Base-by-base conservation (phyloP, 2,888 invertebrate species). In the Drosophila greeni region DNA sequence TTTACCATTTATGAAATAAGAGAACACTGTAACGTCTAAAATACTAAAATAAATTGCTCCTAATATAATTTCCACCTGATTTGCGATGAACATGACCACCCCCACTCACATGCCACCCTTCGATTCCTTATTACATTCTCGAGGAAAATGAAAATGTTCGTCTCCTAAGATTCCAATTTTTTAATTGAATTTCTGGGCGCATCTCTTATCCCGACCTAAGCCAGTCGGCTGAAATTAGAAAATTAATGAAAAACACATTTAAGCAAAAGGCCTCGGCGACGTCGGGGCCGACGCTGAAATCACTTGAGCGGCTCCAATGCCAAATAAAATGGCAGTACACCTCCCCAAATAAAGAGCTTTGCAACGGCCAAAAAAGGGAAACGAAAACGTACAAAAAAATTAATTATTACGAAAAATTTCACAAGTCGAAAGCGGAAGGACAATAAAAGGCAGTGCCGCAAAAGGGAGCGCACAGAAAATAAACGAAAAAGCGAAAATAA, bases 331-430 rank as follows among this genome's bases (percentile, higher is more conserved):
- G 47, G 34, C 39, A 53, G 39, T 14, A 36, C 34, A n/a, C 54
- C 48, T 33, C 20, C 36, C 34, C 20, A 36, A 40, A 40, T 34
- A 36, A 57, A 37, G 45, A 37, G 29, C 29, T 37, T 62, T 48
- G n/a, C 40, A 29, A 24, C 59, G 31, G 42, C 33, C 40, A 39
- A 52, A 40, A 34, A 40, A 34, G 40, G 34, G 23, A 51, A 67
- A 64, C 60, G 61, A 49, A 48, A 72, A 76, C 42, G 52, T 29
- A 39, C 57, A 47, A 78, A 71, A 76, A 76, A 79, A 76, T 76
- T 79, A 84, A 79, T 79, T 79, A 84, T 84, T 80, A 67, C 77
- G 69, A 69, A 82, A 76, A 82, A 80, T 72, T 82, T 61, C 69
- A 80, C 82, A 76, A 80, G 72, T 84, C 72, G 69, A 79, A 74